Evolutionary conservation across 2,113 vertebrate species (phyloP), one percentile per base, ranked within the genome.

Genomic region (Chitala chitala): DNA sequence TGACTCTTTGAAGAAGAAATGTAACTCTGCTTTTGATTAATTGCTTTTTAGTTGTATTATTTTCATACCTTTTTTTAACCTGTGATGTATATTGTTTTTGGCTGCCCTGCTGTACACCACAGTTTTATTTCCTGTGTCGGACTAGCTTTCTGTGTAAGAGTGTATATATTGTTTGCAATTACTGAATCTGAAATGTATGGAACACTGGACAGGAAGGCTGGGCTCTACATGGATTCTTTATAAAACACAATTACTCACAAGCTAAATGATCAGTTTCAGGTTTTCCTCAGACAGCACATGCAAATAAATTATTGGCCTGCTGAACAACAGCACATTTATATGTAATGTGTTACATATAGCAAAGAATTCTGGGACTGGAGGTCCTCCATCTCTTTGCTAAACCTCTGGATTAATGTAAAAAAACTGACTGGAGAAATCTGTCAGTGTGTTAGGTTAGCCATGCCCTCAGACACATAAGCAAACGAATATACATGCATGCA

Each of bases 281-380:
- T 76, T 64, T 74, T 71, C 74, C 68, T 56, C 66, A 71, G 77
- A 83, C 79, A 85, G 81, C 84, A 81, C 81, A 80, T 82, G 78
- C 76, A 78, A 46, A 81, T 80, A 38, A 77, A 76, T 65, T 61
- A 58, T 83, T 79, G 78, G 82, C 79, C 73, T 22, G 78, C 78
- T 86, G 85, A 80, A 81, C 84, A 36, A 1, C 10, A 50, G 44
- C 44, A 80, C 69, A 38, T 77, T 69, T 73, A 38, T n/a, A n/a
- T 29, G 63, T 75, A 82, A 84, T 84, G 78, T 48, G 79, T 82
- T 81, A 77, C 80, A 78, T 81, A 72, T 86, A 80, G 77, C 73
- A 70, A 77, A 77, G 81, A 85, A n/a, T n/a, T 81, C 83, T 86
- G 86, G 22, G 79, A 76, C 68, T 81, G 77, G 82, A 78, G 77